Conservation (phyloP, 1,140 invertebrate genomes). For the Drosophila albomicans region DNA sequence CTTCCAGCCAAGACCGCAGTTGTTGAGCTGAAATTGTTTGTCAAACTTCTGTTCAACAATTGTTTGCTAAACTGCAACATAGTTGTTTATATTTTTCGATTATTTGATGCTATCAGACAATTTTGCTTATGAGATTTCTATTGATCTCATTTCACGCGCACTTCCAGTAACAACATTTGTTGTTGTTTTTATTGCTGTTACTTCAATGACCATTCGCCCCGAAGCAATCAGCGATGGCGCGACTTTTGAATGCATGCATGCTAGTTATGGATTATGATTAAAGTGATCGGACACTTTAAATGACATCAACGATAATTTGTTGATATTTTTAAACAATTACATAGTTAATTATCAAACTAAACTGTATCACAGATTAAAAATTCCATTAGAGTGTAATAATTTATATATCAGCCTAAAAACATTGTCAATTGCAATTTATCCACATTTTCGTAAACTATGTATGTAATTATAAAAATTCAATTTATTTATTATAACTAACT, state of each 20-base stretch:
- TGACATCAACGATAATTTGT: too few species aligned
- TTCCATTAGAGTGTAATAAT: too few species aligned
- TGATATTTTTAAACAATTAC: too few species aligned
- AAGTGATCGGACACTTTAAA: too few species aligned
- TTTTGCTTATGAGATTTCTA: neutral
- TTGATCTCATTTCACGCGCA: neutral
- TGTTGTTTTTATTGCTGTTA: neutral
- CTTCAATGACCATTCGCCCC: neutral
- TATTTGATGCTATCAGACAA: neutral
- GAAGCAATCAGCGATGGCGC: neutral
- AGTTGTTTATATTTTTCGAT: neutral
- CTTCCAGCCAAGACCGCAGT: conserved; percentile 41
- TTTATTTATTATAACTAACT: neutral
- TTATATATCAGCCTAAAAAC: too few species aligned
- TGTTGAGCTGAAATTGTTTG: neutral
- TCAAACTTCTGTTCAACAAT: neutral
- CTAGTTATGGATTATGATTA: too few species aligned
- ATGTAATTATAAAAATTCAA: too few species aligned
- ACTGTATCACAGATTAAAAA: too few species aligned
- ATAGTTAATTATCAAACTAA: too few species aligned
- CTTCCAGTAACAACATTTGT: neutral
- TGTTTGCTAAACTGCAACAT: neutral
- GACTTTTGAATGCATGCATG: neutral
- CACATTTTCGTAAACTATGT: too few species aligned
- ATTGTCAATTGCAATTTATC: too few species aligned